Conservation (phyloP, 2,113 vertebrate species). For the Oceanites oceanicus region DNA sequence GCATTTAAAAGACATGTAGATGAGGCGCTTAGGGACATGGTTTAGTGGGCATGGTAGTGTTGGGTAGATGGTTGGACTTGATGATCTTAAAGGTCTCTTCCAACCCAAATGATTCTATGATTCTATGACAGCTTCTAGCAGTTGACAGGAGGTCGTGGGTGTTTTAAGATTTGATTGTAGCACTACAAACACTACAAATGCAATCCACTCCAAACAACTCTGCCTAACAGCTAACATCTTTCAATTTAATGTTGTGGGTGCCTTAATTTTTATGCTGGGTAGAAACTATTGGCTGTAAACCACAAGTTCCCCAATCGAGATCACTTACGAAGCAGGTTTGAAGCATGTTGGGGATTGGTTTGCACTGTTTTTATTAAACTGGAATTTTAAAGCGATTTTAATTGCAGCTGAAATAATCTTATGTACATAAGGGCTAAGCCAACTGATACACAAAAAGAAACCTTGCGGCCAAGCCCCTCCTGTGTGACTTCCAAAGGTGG, state of each 20-base stretch:
- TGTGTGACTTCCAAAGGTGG: not conserved
- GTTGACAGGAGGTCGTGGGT: not conserved
- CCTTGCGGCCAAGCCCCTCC: not conserved
- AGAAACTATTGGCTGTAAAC: not conserved
- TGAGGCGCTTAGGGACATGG: too few relatives aligned
- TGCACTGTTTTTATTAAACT: not conserved
- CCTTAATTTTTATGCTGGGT: not conserved
- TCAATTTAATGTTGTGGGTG: not conserved
- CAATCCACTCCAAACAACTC: not conserved
- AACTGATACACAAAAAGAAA: not conserved
- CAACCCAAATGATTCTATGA: too few relatives aligned
- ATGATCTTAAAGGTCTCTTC: too few relatives aligned
- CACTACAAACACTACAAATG: not conserved
- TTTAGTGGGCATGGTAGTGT: too few relatives aligned
- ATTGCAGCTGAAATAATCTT: not conserved
- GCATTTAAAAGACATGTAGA: too few relatives aligned
- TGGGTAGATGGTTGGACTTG: too few relatives aligned
- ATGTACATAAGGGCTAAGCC: not conserved
- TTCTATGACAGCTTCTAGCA: not conserved
- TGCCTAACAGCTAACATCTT: not conserved
- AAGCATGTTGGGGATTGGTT: not conserved
- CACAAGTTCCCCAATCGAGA: rapidly evolving
- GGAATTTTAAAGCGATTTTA: not conserved
- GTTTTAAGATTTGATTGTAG: not conserved
- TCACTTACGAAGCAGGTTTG: not conserved